Conservation (phyloP, 2,797 vertebrate genomes). For the Neomorphus geoffroyi region DNA sequence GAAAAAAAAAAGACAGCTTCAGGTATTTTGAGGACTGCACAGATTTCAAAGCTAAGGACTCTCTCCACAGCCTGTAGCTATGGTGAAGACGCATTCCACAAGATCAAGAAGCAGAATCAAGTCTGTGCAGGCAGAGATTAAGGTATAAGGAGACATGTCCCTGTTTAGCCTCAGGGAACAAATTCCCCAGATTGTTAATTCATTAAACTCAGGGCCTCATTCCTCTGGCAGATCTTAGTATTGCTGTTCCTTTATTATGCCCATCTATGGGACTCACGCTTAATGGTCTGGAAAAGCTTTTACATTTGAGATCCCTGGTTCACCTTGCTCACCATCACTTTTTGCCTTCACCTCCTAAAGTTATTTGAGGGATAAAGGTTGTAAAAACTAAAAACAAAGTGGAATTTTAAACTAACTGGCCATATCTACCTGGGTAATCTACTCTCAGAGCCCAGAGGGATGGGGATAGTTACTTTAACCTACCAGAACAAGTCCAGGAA, state of each 20-base stretch:
- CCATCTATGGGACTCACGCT: background rate
- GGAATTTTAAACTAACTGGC: background rate
- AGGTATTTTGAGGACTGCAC: background rate
- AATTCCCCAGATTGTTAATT: constrained; percentile 18
- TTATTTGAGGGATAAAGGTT: background rate
- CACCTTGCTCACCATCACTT: background rate
- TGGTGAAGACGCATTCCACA: constrained; percentile 37
- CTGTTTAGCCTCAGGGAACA: background rate
- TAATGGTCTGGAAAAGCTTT: background rate
- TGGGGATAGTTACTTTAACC: background rate
- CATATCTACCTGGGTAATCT: background rate
- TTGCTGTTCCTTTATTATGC: background rate
- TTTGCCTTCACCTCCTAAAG: background rate
- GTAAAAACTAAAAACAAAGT: background rate
- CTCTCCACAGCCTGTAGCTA: background rate
- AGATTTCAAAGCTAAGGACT: background rate
- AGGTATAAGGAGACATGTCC: background rate
- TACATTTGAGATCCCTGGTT: background rate
- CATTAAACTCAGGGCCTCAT: background rate
- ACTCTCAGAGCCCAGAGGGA: background rate
- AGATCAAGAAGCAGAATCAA: constrained; percentile 46
- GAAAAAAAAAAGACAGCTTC: background rate
- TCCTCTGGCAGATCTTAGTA: background rate
- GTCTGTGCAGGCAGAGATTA: constrained; percentile 40
- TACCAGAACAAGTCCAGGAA: background rate